Evolutionary conservation across 2,797 vertebrate genomes (phyloP), one percentile per base, ranked within the genome.

Genomic region (Glyptemys insculpta): DNA sequence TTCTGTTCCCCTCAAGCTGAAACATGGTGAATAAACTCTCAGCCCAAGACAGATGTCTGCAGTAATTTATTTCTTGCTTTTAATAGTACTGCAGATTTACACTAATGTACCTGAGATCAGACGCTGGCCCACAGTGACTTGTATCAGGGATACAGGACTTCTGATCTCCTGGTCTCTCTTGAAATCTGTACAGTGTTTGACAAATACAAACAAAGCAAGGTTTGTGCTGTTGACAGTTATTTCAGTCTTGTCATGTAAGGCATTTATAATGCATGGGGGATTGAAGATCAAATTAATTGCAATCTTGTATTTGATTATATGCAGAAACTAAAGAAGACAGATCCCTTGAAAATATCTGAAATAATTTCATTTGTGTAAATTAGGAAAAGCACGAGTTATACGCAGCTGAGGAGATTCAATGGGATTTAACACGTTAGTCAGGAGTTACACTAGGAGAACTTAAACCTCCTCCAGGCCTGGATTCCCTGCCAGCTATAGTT

Each of bases 381-480:
- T 52, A 79, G 89, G 85, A 44, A 49, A 37, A 90, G 65, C 82
- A 53, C 86, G 93, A 97, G 94, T 92, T 92, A 90, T 88, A 41
- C 93, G 92, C 96, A 93, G 94, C 91, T 97, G 96, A 91, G 15
- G 88, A 37, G 31, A 87, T 93, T 34, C 94, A 1, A 91, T 78
- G 68, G 94, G 54, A 47, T 85, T 56, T 80, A 85, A 56, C 94
- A 53, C 53, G 6, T 81, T 78, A 85, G 85, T 85, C 92, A 50
- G 3, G 90, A 41, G 83, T 62, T 72, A 27, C 82, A n/a, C 88
- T 3, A 82, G 56, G 90, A 89, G 86, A 41, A 19, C 5, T 68
- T 81, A 53, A 86, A 80, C 65, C 91, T 92, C 94, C 91, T 50
- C 85, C 91, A 59, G 68, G 83, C 85, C 56, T 50, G 19, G 2